Percentiles rank a stretch among this genome's conserved stretches.
These are phyloP conservation scores for Philaethria dido DNA, from an alignment of 2,888 invertebrate genomes.

Conservation along the genomic window DNA sequence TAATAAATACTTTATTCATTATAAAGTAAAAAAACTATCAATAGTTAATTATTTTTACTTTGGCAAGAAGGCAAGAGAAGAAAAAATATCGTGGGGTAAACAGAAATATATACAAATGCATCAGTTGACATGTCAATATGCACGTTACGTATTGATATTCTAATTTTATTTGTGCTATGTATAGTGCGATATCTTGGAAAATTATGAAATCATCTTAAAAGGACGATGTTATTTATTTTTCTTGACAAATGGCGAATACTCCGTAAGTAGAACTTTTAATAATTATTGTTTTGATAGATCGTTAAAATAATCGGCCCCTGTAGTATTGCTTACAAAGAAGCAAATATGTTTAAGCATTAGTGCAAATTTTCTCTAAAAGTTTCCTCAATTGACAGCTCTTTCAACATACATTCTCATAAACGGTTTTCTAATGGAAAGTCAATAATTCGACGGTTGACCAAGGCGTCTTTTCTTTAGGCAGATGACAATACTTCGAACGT, in stretches of 20 bases:
- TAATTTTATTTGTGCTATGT: background rate
- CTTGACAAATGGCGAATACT: conserved; percentile 4
- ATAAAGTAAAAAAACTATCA: background rate
- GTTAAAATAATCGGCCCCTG: background rate
- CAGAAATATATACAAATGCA: background rate
- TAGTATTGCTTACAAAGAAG: background rate
- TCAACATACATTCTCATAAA: background rate
- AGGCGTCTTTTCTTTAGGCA: conserved; percentile 33
- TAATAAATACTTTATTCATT: too few relatives aligned
- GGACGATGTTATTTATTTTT: background rate
- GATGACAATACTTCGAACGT: conserved; percentile 57
- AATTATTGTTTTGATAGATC: background rate
- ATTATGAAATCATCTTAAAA: background rate
- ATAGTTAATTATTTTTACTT: background rate
- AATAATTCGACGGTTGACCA: conserved; percentile 24
- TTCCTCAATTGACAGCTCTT: background rate
- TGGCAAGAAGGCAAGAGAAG: background rate
- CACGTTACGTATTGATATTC: background rate
- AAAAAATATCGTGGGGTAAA: background rate
- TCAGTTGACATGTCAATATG: background rate
- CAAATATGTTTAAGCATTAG: background rate
- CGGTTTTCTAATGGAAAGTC: background rate
- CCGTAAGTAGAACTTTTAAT: conserved; percentile 7
- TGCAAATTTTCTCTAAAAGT: background rate
- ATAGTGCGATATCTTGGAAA: background rate